Base-by-base conservation (phyloP, 2,888 invertebrate genomes). In the Agrochola macilenta region DNA sequence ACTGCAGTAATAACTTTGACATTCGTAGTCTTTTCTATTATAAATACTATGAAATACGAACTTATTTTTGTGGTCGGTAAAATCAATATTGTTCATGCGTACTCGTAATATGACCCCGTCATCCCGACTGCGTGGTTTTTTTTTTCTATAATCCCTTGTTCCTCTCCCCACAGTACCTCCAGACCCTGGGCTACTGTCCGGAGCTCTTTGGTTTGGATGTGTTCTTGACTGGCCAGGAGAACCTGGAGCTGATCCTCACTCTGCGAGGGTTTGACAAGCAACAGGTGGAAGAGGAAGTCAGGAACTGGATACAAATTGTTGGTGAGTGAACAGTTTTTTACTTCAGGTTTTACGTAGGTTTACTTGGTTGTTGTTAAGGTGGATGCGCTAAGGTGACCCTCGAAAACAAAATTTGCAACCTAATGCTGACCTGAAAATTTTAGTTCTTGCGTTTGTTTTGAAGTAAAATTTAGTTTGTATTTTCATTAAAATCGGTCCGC, bases 161-260 rank as follows among this genome's bases (percentile, higher is more conserved):
- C 2, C 69, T 43, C 12, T 72, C 61, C 35, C 64, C 30, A 0
- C 94, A 98, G 97, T 98, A 98, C 91, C 96, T 98, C 71, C 97
- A 97, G 73, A 96, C 97, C 80, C 97, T 99, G 91, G 99, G 99
- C 46, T 99, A 99, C 94, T 99, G 99, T 93, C 99, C 99, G 0
- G 99, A 99, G 96, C 98, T 98, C 93, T 98, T 98, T 94, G 98
- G 98, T 0, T 94, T 99, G 65, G 98, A 99, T 89, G 97, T 97
- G 75, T 98, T 98, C 89, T 97, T 99, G 92, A 98, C 98, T 14
- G 98, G 98, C 0, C 94, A 97, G 78, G 98, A 99, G 91, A 98
- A 98, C 90, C 94, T 99, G 68, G 94, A 93, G 66, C 95, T 98
- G 79, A 98, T 98, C 94, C 98, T 98, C 2, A 95, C 97, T 23